phyloP scores from a whole-genome alignment of 2,888 invertebrate genomes.

The Trachelus tabidus region DNA sequence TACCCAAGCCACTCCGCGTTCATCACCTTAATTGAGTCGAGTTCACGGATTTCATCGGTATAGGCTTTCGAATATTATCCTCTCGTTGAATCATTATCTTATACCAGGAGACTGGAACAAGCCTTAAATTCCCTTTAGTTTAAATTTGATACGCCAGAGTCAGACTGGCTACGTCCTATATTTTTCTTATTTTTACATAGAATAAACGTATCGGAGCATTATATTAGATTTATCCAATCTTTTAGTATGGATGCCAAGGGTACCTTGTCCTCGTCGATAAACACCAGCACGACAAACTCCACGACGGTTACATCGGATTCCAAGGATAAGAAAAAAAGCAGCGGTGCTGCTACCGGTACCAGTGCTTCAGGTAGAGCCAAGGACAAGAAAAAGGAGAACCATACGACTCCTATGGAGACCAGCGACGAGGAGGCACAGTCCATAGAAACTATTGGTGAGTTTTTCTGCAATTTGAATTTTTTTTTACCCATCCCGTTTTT shows the following conservation, averaged over 20 bases:
- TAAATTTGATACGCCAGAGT: background rate
- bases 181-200: background rate
- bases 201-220: background rate
- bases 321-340: conserved; percentile 53
- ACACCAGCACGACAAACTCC: conserved; percentile 26
- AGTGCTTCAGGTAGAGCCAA: conserved; percentile 48
- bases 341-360: conserved; percentile 31
- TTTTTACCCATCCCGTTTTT: background rate
- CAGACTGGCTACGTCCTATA: background rate
- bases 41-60: conserved; percentile 37
- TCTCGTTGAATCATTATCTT: background rate
- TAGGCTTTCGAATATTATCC: conserved; percentile 1
- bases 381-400: conserved; percentile 66
- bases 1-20: conserved; percentile 44
- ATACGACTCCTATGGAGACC: conserved; percentile 67
- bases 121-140: background rate
- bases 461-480: background rate
- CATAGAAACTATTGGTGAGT: conserved; percentile 60
- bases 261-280: conserved; percentile 44
- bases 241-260: conserved; percentile 52
- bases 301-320: conserved; percentile 43
- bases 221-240: background rate
- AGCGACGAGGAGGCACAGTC: conserved; percentile 70
- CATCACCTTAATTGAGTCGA: conserved; percentile 59
- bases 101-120: background rate